Evolutionary conservation across 1,140 invertebrate genomes (phyloP).

Genomic region (Pachypsylla venusta): DNA sequence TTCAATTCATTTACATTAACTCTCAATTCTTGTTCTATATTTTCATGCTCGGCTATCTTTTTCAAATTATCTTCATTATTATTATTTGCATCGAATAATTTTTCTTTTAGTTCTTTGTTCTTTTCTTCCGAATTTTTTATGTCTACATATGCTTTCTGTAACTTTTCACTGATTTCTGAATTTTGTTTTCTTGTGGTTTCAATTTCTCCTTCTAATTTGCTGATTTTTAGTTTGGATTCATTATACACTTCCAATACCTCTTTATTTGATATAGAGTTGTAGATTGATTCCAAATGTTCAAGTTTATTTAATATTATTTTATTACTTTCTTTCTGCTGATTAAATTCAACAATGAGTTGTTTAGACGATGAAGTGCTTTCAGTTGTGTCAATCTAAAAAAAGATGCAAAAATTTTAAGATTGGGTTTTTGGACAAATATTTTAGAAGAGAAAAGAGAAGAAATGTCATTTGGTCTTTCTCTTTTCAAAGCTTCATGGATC

Average conservation of each 20-base stretch:
- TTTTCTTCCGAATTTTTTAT: background rate
- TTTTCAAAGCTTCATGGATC: too few relatives aligned
- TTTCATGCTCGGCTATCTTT: background rate
- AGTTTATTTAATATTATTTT: constrained; percentile 2
- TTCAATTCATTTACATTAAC: background rate
- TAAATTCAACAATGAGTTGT: background rate
- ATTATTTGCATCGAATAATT: background rate
- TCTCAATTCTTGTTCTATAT: background rate
- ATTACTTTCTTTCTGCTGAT: constrained; percentile 5
- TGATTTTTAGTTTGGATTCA: background rate
- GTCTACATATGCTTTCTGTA: background rate
- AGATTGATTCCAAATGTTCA: constrained; percentile 2
- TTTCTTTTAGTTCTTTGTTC: background rate
- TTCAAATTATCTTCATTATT: constrained; percentile 3
- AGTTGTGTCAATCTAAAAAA: too few relatives aligned
- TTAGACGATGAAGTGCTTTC: too few relatives aligned
- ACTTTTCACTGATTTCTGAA: background rate
- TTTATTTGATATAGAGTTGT: background rate
- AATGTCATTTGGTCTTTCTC: too few relatives aligned
- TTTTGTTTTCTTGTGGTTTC: background rate
- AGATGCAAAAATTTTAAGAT: too few relatives aligned
- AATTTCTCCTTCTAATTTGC: background rate
- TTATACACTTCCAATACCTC: background rate
- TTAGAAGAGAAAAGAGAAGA: too few relatives aligned
- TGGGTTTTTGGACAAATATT: too few relatives aligned